Conservation (phyloP, 1,140 invertebrate species). For the Aricia agestis region DNA sequence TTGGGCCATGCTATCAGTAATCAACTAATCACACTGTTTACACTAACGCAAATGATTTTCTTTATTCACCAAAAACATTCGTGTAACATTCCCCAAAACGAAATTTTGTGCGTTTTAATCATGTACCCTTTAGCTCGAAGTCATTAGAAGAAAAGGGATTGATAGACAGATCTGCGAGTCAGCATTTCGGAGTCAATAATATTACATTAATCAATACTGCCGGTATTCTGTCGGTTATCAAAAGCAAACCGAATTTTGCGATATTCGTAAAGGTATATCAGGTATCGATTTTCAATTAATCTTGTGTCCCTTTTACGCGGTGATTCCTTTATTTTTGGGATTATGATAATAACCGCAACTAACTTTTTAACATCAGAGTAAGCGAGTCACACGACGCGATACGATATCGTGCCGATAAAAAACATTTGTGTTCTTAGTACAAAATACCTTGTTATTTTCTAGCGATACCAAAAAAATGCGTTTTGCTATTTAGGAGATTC, state of each 20-base stretch:
- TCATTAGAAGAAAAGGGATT: conserved; percentile 17
- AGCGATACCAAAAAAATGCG: too few species aligned
- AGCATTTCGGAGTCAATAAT: conserved; percentile 34
- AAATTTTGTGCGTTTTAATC: neutral
- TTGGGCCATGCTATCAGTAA: too few species aligned
- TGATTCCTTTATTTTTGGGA: conserved; percentile 46
- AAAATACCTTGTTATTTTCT: too few species aligned
- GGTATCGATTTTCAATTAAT: conserved; percentile 70
- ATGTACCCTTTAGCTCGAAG: neutral
- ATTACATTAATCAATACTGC: conserved; percentile 36
- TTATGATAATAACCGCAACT: conserved; percentile 15
- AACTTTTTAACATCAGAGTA: conserved; percentile 9
- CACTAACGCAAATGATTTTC: too few species aligned
- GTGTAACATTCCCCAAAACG: neutral
- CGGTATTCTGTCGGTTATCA: conserved; percentile 33
- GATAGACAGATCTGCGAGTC: conserved; percentile 34
- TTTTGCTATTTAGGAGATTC: too few species aligned
- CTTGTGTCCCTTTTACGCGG: conserved; percentile 60
- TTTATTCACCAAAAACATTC: too few species aligned
- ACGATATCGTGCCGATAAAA: too few species aligned
- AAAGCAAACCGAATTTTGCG: conserved; percentile 50
- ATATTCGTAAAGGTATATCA: conserved; percentile 62
- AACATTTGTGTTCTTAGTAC: too few species aligned
- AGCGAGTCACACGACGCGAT: too few species aligned
- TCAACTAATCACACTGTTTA: too few species aligned